These are phyloP conservation scores for Malthinus flaveolus DNA, from an alignment of 2,888 invertebrate genomes.

Conservation along the genomic window DNA sequence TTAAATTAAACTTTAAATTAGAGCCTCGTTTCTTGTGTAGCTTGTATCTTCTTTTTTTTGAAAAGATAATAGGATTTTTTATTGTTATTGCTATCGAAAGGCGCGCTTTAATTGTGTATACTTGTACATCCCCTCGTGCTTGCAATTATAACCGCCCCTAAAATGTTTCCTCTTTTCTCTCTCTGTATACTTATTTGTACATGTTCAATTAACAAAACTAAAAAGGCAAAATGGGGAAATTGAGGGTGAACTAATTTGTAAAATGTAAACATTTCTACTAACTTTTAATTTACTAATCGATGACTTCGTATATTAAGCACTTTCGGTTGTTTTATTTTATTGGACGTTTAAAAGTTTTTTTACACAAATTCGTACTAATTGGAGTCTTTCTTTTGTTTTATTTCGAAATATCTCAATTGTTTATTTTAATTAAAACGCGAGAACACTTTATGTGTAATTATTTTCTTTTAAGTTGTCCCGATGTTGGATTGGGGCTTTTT, in stretches of 20 bases:
- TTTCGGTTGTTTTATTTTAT: too few relatives aligned
- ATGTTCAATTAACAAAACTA: constrained; percentile 16
- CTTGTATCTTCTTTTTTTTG: constrained; percentile 22
- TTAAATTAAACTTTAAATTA: constrained; percentile 38
- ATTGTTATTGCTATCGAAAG: constrained; percentile 31
- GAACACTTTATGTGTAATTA: too few relatives aligned
- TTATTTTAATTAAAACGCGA: too few relatives aligned
- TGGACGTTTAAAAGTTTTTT: too few relatives aligned
- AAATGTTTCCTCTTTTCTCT: constrained; percentile 13
- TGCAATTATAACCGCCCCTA: constrained; percentile 20
- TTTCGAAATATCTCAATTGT: too few relatives aligned
- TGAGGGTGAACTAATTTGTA: constrained; percentile 1
- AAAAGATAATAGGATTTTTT: constrained; percentile 30
- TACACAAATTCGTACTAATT: too few relatives aligned
- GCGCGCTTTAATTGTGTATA: constrained; percentile 23
- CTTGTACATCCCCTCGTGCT: constrained; percentile 19
- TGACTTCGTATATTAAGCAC: too few relatives aligned
- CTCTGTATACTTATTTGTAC: constrained; percentile 1
- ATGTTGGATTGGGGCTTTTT: too few relatives aligned
- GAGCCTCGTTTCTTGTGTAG: constrained; percentile 24
- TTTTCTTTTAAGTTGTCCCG: too few relatives aligned
- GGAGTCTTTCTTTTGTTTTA: too few relatives aligned
- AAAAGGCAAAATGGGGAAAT: constrained; percentile 7
- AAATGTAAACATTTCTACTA: constrained; percentile 1
- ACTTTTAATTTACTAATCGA: too few relatives aligned